Conservation (phyloP, 2,113 vertebrate species). For the Crocuta crocuta region DNA sequence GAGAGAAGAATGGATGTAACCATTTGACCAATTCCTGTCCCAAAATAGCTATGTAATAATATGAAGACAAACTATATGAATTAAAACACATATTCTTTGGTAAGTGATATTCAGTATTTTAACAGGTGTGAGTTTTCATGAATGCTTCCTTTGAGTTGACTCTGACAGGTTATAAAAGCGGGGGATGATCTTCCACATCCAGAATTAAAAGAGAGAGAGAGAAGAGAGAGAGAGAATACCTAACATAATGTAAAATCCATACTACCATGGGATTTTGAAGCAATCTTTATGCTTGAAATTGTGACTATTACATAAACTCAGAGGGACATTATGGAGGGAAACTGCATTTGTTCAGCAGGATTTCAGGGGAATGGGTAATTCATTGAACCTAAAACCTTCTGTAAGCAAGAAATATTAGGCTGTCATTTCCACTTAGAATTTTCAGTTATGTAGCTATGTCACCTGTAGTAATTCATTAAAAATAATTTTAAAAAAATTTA, state of each 20-base stretch:
- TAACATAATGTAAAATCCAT: not conserved
- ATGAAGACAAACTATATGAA: not conserved
- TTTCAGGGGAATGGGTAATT: not conserved
- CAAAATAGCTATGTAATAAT: not conserved
- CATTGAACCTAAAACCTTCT: constrained; percentile 11
- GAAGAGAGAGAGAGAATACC: not conserved
- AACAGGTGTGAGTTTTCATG: not conserved
- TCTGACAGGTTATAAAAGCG: not conserved
- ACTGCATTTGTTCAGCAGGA: not conserved
- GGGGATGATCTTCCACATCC: not conserved
- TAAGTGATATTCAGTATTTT: constrained; percentile 37
- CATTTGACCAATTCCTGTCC: not conserved
- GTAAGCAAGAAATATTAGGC: not conserved
- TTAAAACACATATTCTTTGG: not conserved
- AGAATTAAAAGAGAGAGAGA: not conserved
- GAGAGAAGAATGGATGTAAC: not conserved
- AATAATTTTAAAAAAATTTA: not conserved
- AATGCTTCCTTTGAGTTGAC: not conserved
- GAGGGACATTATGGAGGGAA: not conserved
- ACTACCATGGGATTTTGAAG: not conserved
- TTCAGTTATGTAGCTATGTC: not conserved
- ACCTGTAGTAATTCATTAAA: not conserved
- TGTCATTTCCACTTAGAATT: not conserved
- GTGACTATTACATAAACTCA: not conserved
- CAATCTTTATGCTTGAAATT: not conserved